Percentiles rank a stretch among this genome's conserved stretches.
phyloP scores from a whole-genome alignment of 2,888 invertebrate genomes.

The Azorinus chamasolen region DNA sequence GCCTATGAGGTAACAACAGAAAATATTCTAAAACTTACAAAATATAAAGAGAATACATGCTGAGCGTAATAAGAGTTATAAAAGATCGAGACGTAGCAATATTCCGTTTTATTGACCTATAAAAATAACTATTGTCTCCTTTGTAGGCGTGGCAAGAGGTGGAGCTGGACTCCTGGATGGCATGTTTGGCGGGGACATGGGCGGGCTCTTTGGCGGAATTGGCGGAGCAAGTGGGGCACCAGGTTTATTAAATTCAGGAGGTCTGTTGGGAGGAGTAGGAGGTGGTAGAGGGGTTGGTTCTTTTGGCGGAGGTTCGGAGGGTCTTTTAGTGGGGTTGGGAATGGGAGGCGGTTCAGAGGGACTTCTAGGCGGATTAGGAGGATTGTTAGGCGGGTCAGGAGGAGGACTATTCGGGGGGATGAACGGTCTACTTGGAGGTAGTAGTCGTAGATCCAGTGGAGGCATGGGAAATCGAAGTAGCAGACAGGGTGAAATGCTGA shows the following conservation, averaged over 20 bases:
- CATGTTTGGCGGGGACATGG: no score
- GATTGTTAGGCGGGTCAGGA: not conserved
- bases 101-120: no score
- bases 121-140: not conserved
- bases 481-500: constrained; percentile 9
- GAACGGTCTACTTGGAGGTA: not conserved
- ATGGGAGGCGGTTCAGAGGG: not conserved
- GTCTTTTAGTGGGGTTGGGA: not conserved
- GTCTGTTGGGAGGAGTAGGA: not conserved
- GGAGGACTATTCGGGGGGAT: constrained; percentile 1
- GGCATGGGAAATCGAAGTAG: not conserved
- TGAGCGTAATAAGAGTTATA: no score
- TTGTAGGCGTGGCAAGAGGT: not conserved
- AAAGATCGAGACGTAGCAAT: no score
- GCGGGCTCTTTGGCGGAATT: not conserved
- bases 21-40: no score
- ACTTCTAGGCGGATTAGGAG: not conserved
- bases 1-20: no score
- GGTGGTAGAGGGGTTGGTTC: not conserved
- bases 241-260: no score
- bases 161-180: not conserved
- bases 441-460: not conserved
- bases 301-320: not conserved
- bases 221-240: not conserved
- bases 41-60: no score